Conservation (phyloP, 2,888 invertebrate species). For the Cheilosia grossa region DNA sequence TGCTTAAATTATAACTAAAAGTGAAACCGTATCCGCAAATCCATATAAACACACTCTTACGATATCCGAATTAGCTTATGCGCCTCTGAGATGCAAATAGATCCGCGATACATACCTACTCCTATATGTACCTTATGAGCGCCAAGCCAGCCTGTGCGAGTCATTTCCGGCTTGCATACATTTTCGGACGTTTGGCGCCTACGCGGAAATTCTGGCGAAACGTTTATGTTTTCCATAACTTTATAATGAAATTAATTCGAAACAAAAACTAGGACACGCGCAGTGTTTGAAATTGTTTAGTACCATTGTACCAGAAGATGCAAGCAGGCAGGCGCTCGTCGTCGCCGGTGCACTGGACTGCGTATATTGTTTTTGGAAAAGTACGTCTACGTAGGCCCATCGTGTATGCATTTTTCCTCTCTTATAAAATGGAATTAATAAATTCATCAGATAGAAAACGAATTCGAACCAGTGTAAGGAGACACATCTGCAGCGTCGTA, state of each 20-base stretch:
- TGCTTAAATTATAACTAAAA: slow-evolving; percentile 23
- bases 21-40: slow-evolving; percentile 61
- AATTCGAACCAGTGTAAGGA: slow-evolving; percentile 55
- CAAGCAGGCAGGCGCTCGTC: neutral
- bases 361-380: slow-evolving; percentile 25
- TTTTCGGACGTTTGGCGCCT: slow-evolving; percentile 62
- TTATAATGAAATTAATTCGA: slow-evolving; percentile 53
- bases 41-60: slow-evolving; percentile 30
- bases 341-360: slow-evolving; percentile 7
- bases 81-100: slow-evolving; percentile 54
- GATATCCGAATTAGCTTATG: slow-evolving; percentile 23
- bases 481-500: slow-evolving; percentile 22
- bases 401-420: neutral
- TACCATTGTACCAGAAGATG: slow-evolving; percentile 5
- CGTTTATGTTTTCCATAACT: slow-evolving; percentile 65
- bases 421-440: slow-evolving; percentile 49
- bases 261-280: slow-evolving; percentile 65
- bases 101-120: slow-evolving; percentile 6
- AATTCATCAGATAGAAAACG: slow-evolving; percentile 62
- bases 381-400: neutral
- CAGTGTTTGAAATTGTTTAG: slow-evolving; percentile 1
- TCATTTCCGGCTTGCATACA: slow-evolving; percentile 59
- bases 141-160: slow-evolving; percentile 21
- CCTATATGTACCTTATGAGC: slow-evolving; percentile 1
- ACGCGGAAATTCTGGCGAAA: slow-evolving; percentile 66